Percentiles rank a stretch among this genome's conserved stretches.
phyloP scores from a whole-genome alignment of 2,888 invertebrate species.

The Spatulosminthurus flaviceps region DNA sequence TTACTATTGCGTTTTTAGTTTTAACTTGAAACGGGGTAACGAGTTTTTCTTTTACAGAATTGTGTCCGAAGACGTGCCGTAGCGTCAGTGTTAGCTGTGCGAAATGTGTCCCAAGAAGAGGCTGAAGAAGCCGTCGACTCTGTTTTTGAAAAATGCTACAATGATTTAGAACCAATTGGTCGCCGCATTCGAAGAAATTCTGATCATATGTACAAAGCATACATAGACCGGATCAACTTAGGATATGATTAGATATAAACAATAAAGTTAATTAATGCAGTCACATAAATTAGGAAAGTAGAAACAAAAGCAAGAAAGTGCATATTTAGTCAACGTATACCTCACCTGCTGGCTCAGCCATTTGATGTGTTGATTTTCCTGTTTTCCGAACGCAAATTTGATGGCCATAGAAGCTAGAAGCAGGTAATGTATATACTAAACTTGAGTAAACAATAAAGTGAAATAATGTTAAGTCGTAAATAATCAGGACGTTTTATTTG shows the following conservation, averaged over 20 bases:
- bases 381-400: no score
- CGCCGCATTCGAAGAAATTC: conserved; percentile 71
- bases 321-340: no score
- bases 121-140: conserved; percentile 82
- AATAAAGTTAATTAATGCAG: background rate
- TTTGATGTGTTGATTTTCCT: no score
- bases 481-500: no score
- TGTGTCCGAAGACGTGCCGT: conserved; percentile 91
- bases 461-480: no score
- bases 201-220: conserved; percentile 78
- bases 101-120: conserved; percentile 76
- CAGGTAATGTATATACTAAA: no score
- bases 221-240: conserved; percentile 78
- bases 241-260: conserved; percentile 74
- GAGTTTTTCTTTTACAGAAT: conserved; percentile 69
- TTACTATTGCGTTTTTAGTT: no score
- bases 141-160: conserved; percentile 90
- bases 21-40: background rate
- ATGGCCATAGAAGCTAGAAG: no score
- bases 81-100: conserved; percentile 82
- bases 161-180: conserved; percentile 83
- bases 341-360: no score
- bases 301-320: no score
- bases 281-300: no score
- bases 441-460: no score